phyloP scores from a whole-genome alignment of 2,888 invertebrate genomes.

The Hemaris fuciformis region DNA sequence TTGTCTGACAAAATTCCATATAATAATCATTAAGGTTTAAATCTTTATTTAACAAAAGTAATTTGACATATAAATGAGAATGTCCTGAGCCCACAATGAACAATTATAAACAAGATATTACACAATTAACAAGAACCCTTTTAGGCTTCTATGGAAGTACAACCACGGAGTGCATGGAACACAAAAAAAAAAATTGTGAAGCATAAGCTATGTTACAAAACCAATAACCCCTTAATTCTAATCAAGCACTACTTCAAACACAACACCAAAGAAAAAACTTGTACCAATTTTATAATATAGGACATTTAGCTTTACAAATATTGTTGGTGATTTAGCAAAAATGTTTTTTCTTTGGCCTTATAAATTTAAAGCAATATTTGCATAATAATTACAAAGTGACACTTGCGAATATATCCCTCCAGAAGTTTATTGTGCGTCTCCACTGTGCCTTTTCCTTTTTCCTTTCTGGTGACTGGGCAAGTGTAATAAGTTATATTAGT shows the following conservation, averaged over 20 bases:
- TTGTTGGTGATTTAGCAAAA: neutral
- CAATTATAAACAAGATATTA: too few species aligned
- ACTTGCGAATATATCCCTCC: slow-evolving; percentile 81
- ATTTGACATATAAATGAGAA: too few species aligned
- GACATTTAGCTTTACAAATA: neutral
- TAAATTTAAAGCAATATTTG: slow-evolving; percentile 27
- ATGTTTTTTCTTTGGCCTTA: slow-evolving; percentile 65
- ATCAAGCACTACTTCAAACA: slow-evolving; percentile 34
- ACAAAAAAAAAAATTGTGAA: neutral
- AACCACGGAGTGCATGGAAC: too few species aligned
- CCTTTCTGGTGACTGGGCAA: slow-evolving; percentile 74
- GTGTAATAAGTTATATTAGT: neutral
- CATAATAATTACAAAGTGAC: slow-evolving; percentile 60
- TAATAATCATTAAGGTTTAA: too few species aligned
- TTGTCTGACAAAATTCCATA: too few species aligned
- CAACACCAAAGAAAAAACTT: slow-evolving; percentile 76
- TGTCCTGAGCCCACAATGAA: too few species aligned
- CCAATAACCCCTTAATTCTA: neutral
- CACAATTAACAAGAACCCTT: too few species aligned
- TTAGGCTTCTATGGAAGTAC: too few species aligned
- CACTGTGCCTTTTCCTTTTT: slow-evolving; percentile 79
- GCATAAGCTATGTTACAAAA: neutral
- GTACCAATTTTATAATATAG: neutral
- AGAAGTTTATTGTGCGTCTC: slow-evolving; percentile 81
- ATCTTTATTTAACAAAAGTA: too few species aligned